Conservation (phyloP, 2,113 vertebrate genomes). For the Pelmatolapia mariae region DNA sequence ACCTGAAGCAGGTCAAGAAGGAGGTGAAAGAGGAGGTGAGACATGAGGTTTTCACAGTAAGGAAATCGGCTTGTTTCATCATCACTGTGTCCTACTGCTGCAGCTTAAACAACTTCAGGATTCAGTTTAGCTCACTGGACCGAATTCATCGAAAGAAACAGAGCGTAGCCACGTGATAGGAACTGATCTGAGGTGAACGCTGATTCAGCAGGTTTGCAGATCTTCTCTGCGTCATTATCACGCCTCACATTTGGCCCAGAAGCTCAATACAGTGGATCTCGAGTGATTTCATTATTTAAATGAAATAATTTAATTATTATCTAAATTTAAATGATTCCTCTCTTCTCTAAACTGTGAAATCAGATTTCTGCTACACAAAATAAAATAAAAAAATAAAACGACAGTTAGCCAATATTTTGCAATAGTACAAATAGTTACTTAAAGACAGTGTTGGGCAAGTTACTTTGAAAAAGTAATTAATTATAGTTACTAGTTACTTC, state of each 20-base stretch:
- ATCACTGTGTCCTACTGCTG: background rate
- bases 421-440: background rate
- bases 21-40: conserved; percentile 90
- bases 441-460: no score
- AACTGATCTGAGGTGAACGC: background rate
- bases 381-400: background rate
- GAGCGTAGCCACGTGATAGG: background rate
- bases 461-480: no score
- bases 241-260: background rate
- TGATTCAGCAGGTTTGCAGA: background rate
- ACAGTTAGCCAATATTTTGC: background rate
- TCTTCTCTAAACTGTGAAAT: background rate
- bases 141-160: background rate
- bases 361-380: background rate
- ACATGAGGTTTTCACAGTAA: background rate
- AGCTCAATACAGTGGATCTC: background rate
- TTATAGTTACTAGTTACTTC: no score
- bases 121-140: background rate
- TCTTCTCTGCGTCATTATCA: background rate
- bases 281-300: background rate
- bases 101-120: background rate
- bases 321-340: background rate
- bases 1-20: conserved; percentile 98
- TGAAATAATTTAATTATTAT: background rate
- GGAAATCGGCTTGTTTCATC: background rate